Base-by-base conservation (phyloP, 2,113 vertebrate genomes). In the Tragelaphus strepsiceros region DNA sequence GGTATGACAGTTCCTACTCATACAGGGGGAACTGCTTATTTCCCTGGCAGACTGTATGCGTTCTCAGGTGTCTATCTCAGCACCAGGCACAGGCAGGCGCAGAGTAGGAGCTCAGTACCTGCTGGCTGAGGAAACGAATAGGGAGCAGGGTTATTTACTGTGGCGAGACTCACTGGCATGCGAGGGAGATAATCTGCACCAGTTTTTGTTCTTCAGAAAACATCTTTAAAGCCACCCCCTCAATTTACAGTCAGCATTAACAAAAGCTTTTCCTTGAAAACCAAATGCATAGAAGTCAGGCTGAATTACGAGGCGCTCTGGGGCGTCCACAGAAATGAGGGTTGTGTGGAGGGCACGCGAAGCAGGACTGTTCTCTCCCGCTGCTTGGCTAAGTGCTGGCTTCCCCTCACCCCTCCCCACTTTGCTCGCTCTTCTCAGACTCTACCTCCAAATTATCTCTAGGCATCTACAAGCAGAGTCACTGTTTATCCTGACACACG, bases 181-280 rank as follows among this genome's bases (percentile, higher is more conserved):
- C 39, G 64, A 84, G 32, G 83, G 64, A 90, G 86, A 91, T 35
- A 94, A 96, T 90, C 49, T 85, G 71, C 53, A 49, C 32, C 95
- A 32, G 62, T 22, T 85, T 95, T 82, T 92, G 12, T 95, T 94
- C 93, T 92, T 95, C 30, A 53, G 51, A 92, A 90, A 93, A 88
- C 81, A 94, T 92, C 64, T 77, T 43, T 90, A 71, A 96, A 97
- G 83, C 82, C 82, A 88, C 46, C 92, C 61, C 85, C 82, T 94
- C 95, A 28, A 77, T 98, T 91, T 91, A 93, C 28, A 95, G 91
- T 90, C 86, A 86, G 86, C 56, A 88, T 81, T 84, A 97, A 92
- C 74, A 94, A 91, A 96, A 88, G 85, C 93, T 96, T 91, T 91
- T 83, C 91, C 89, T 94, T 82, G 88, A 82, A 90, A 93, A 91